Conservation (phyloP, 2,888 invertebrate genomes). For the Pinctada fucata region DNA sequence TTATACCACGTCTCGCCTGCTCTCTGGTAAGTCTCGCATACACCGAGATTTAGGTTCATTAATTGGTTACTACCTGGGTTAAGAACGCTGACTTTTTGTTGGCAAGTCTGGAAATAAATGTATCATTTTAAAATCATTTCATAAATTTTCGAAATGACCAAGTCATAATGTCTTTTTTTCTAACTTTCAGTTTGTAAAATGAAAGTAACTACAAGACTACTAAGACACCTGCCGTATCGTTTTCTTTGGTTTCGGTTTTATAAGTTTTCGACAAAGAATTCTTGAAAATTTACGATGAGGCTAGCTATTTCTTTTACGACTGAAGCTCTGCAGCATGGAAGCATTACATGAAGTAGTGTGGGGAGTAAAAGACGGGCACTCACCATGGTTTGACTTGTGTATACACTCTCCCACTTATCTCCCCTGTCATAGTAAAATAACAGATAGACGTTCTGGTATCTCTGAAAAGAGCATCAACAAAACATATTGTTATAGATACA, state of each 20-base stretch:
- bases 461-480: background rate
- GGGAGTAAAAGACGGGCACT: background rate
- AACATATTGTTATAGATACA: too few species aligned
- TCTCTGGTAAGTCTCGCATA: constrained; percentile 50
- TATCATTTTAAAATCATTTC: background rate
- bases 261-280: too few species aligned
- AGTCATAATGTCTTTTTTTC: too few species aligned
- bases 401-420: constrained; percentile 15
- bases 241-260: too few species aligned
- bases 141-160: too few species aligned
- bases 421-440: constrained; percentile 24
- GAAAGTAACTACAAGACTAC: too few species aligned
- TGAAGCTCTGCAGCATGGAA: too few species aligned
- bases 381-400: constrained; percentile 4
- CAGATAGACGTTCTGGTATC: constrained; percentile 8
- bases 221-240: too few species aligned
- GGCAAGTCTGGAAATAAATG: constrained; percentile 82
- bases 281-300: too few species aligned
- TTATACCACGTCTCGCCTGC: constrained; percentile 52
- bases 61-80: constrained; percentile 87
- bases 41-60: constrained; percentile 82
- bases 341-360: too few species aligned
- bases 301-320: too few species aligned
- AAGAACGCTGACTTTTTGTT: constrained; percentile 85
- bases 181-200: too few species aligned